Evolutionary conservation across 2,113 vertebrate species (phyloP).

Genomic region (Bambusicola thoracicus): DNA sequence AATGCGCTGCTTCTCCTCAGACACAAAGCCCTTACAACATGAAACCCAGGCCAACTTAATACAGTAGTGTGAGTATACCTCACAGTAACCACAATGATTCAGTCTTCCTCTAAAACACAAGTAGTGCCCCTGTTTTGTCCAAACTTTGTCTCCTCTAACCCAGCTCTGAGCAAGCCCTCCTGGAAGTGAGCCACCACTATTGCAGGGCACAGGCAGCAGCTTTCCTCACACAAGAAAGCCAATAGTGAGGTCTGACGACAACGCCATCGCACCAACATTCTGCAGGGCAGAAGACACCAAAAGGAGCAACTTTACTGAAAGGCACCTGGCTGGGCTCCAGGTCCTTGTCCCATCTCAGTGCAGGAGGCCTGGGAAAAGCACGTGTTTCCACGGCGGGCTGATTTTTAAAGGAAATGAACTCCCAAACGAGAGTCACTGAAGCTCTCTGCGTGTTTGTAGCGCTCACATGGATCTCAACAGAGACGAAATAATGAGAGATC

Average conservation of each 20-base stretch:
- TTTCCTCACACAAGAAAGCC: fast-evolving
- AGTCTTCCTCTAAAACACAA: neutral
- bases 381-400: neutral
- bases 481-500: fast-evolving
- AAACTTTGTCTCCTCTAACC: fast-evolving
- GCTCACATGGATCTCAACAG: neutral
- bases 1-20: neutral
- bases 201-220: neutral
- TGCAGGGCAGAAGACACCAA: fast-evolving
- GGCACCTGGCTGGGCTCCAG: fast-evolving
- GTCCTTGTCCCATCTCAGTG: neutral
- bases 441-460: neutral
- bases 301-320: neutral
- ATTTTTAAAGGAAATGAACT: neutral
- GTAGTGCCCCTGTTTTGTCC: neutral
- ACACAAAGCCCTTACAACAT: neutral
- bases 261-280: neutral
- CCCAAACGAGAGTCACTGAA: neutral
- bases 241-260: fast-evolving
- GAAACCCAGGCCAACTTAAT: neutral
- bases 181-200: fast-evolving
- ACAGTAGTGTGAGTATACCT: neutral
- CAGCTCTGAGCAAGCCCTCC: fast-evolving
- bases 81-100: neutral
- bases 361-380: neutral